These are phyloP conservation scores for Ornithorhynchus anatinus DNA, from an alignment of 2,113 vertebrate species.

Conservation along the genomic window DNA sequence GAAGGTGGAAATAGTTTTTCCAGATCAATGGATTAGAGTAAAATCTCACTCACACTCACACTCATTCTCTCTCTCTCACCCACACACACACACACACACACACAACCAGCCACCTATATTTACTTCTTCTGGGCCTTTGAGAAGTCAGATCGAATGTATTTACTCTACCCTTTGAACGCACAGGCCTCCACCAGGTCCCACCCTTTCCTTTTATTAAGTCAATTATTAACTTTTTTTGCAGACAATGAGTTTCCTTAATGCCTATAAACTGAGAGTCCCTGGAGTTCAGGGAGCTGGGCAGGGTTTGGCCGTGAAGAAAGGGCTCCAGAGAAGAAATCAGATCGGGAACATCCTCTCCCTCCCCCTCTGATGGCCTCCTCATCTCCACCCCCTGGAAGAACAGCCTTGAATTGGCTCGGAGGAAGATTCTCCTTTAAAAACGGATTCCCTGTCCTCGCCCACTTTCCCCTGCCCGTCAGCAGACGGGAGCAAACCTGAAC, in stretches of 20 bases:
- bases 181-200: neutral
- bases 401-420: conserved; percentile 5
- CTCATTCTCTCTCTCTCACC: neutral
- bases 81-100: neutral
- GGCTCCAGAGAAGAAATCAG: too few relatives aligned
- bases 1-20: conserved; percentile 18
- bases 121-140: too few relatives aligned
- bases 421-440: neutral
- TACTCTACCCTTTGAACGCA: conserved; percentile 37
- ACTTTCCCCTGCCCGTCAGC: too few relatives aligned
- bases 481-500: too few relatives aligned
- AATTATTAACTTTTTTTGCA: conserved; percentile 57
- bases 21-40: neutral
- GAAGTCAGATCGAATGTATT: conserved; percentile 34
- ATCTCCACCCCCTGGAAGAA: neutral
- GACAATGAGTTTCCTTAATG: conserved; percentile 56
- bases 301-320: neutral
- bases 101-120: neutral
- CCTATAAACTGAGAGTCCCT: conserved; percentile 34
- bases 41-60: neutral
- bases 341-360: neutral
- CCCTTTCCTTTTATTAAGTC: conserved; percentile 54
- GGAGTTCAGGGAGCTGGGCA: neutral
- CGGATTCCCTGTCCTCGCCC: neutral
- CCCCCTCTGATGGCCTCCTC: neutral